Conservation (phyloP, 1,140 invertebrate species). For the Oscheius sp. region DNA sequence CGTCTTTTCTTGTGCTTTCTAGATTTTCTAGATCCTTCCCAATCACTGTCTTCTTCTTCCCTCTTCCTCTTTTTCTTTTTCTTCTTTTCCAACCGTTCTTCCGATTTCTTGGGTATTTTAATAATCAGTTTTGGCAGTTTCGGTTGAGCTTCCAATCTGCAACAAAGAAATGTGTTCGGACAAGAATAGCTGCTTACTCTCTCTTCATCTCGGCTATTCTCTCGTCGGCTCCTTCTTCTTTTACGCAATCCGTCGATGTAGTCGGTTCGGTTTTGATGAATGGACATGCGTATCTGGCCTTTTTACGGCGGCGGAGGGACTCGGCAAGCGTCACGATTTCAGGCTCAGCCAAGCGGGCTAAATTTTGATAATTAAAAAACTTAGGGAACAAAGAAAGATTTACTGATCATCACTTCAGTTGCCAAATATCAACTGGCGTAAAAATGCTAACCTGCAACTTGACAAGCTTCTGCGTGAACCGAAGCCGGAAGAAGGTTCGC, state of each 20-base stretch:
- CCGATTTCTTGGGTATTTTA: not conserved
- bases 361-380: not conserved
- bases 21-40: slow-evolving; percentile 11
- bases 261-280: slow-evolving; percentile 9
- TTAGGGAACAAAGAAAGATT: not conserved
- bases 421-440: too few relatives aligned
- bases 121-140: slow-evolving; percentile 38
- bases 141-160: slow-evolving; percentile 2
- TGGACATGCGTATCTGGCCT: not conserved
- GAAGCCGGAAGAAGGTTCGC: slow-evolving; percentile 15
- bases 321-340: slow-evolving; percentile 6
- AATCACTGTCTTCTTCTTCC: slow-evolving; percentile 31
- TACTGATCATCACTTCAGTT: not conserved
- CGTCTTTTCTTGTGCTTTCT: slow-evolving; percentile 8
- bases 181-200: not conserved
- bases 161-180: not conserved
- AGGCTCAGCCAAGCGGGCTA: slow-evolving; percentile 3
- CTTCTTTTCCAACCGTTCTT: slow-evolving; percentile 16
- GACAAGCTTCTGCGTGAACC: slow-evolving; percentile 11
- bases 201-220: not conserved
- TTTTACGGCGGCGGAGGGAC: not conserved
- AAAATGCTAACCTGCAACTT: slow-evolving; percentile 6
- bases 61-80: slow-evolving; percentile 37
- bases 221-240: slow-evolving; percentile 3
- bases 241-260: not conserved